These are phyloP conservation scores for Urocolius indicus DNA, from an alignment of 2,113 vertebrate species.

Conservation along the genomic window DNA sequence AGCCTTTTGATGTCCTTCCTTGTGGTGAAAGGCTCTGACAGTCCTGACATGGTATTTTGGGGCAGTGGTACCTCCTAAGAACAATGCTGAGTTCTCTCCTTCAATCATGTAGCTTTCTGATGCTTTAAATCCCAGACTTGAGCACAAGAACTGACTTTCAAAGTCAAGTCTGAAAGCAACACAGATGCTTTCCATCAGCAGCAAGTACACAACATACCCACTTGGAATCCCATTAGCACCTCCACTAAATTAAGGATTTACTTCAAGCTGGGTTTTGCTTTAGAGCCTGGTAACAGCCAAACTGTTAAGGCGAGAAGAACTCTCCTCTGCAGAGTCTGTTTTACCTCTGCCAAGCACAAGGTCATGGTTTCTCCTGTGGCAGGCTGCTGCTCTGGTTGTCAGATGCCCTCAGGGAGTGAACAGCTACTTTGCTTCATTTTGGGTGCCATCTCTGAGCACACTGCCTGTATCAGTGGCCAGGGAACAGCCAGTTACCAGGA, in stretches of 20 bases:
- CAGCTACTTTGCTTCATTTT: not conserved
- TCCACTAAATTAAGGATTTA: conserved; percentile 60
- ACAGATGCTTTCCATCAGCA: conserved; percentile 69
- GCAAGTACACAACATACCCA: conserved; percentile 65
- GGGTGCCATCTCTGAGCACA: not conserved
- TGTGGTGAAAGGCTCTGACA: not conserved
- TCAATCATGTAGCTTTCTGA: not conserved
- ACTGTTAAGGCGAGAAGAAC: conserved; percentile 1
- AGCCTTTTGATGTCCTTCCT: not conserved
- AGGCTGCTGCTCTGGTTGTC: conserved; percentile 20
- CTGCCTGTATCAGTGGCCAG: not conserved
- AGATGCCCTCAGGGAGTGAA: not conserved
- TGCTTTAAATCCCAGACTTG: conserved; percentile 23
- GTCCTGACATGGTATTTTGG: not conserved
- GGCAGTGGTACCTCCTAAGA: not conserved
- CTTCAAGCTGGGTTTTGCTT: conserved; percentile 45
- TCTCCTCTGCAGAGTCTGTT: conserved; percentile 10
- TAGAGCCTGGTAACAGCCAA: conserved; percentile 42
- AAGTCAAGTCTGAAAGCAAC: conserved; percentile 59
- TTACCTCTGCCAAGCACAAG: conserved; percentile 39
- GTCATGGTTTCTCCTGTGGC: not conserved
- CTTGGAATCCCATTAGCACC: conserved; percentile 68
- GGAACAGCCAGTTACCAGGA: not conserved
- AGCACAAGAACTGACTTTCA: conserved; percentile 25
- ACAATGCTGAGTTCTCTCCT: not conserved